Percentiles rank a stretch among this genome's conserved stretches.
Conservation (phyloP, 1,140 invertebrate genomes). For the Sipha flava region DNA sequence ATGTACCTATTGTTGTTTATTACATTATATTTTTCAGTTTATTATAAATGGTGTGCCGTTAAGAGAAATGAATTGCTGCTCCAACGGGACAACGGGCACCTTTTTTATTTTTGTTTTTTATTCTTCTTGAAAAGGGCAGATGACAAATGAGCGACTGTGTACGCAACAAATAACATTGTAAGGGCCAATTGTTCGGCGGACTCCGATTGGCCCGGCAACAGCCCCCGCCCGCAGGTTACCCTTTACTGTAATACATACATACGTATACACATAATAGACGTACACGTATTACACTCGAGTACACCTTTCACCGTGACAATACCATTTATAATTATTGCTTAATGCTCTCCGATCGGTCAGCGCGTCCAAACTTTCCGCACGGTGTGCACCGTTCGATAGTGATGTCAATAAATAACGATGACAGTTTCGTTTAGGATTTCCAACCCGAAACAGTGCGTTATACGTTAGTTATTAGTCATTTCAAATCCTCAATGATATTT, state of each 20-base stretch:
- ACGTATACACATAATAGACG: too few relatives aligned
- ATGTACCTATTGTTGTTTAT: constrained; percentile 30
- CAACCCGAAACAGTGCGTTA: too few relatives aligned
- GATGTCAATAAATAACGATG: too few relatives aligned
- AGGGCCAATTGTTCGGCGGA: neutral
- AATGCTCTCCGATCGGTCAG: neutral
- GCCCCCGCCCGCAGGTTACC: neutral
- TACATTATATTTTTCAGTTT: constrained; percentile 19
- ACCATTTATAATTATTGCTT: neutral
- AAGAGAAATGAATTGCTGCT: constrained; percentile 21
- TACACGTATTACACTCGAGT: too few relatives aligned
- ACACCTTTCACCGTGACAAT: neutral
- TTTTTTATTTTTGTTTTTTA: neutral
- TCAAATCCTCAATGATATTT: too few relatives aligned
- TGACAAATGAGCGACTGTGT: constrained; percentile 22
- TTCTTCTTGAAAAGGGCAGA: constrained; percentile 10
- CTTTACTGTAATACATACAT: neutral
- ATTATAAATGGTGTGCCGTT: constrained; percentile 30
- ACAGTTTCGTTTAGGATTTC: too few relatives aligned
- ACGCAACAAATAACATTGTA: constrained; percentile 19
- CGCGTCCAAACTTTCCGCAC: neutral
- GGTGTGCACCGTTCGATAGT: too few relatives aligned
- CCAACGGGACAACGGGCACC: constrained; percentile 20
- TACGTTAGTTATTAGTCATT: too few relatives aligned
- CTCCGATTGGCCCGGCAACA: neutral